Evolutionary conservation across 2,797 vertebrate genomes (phyloP).

Genomic region (Sarcophilus harrisii): DNA sequence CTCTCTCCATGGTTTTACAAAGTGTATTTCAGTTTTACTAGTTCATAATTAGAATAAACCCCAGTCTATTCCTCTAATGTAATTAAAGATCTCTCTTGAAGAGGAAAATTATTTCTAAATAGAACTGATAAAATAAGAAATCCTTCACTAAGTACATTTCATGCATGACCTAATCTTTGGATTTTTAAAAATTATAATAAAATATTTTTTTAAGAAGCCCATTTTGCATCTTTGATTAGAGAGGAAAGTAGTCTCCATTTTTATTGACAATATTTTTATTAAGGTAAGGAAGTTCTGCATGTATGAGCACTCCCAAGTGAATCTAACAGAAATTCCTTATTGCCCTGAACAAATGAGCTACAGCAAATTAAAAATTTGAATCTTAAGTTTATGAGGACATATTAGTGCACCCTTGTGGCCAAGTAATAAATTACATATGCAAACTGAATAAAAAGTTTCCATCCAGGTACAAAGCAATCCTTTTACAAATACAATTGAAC

Average conservation of each 20-base stretch:
- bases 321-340: constrained; percentile 49
- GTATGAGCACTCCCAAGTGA: constrained; percentile 27
- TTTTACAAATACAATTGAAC: background rate
- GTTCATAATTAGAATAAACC: constrained; percentile 82
- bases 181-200: constrained; percentile 72
- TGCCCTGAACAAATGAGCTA: constrained; percentile 58
- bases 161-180: constrained; percentile 76
- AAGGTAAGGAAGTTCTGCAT: constrained; percentile 50
- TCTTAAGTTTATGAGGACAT: constrained; percentile 56
- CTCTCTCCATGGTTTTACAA: constrained; percentile 76
- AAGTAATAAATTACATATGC: constrained; percentile 74
- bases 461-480: background rate
- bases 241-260: constrained; percentile 58
- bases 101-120: constrained; percentile 73
- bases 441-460: constrained; percentile 28
- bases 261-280: constrained; percentile 49
- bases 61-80: constrained; percentile 77
- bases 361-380: constrained; percentile 74
- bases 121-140: constrained; percentile 72
- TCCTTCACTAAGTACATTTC: constrained; percentile 73
- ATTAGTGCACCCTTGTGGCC: constrained; percentile 77
- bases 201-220: constrained; percentile 70
- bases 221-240: constrained; percentile 57
- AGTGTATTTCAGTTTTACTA: constrained; percentile 81
- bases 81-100: constrained; percentile 83